A percentile compares a stretch with the other conserved stretches of the same genome.
Conservation (phyloP, 2,113 vertebrate species). For the Dromiciops gliroides region DNA sequence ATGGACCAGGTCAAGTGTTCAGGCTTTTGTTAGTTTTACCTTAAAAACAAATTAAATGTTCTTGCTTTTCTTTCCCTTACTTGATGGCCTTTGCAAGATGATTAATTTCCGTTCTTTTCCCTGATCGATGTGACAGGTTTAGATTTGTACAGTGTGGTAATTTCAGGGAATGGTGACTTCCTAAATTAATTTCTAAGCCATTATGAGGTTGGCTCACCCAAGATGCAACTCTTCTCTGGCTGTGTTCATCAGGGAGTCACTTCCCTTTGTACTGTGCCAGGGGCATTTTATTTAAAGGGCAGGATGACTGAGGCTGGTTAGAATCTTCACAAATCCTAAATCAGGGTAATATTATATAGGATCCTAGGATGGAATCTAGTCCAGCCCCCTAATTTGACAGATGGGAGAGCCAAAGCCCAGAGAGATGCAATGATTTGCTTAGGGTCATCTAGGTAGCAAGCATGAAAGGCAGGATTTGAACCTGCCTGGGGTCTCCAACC, state of each 20-base stretch:
- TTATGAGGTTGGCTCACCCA: background rate
- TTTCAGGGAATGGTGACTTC: conserved; percentile 25
- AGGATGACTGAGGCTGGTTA: background rate
- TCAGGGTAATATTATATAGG: background rate
- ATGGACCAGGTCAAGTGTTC: background rate
- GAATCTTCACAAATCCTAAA: background rate
- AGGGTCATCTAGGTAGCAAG: background rate
- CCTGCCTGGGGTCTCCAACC: background rate
- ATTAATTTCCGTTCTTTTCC: conserved; percentile 33
- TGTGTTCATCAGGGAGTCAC: no score
- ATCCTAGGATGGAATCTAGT: background rate
- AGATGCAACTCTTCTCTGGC: background rate
- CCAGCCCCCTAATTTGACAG: background rate
- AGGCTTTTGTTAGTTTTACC: background rate
- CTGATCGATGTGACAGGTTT: background rate
- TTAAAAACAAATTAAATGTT: background rate
- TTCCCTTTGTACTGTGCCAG: background rate
- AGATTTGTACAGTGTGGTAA: background rate
- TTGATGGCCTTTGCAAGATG: background rate
- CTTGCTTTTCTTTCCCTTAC: background rate
- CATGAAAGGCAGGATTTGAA: background rate
- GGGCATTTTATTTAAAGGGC: background rate
- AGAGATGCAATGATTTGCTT: background rate
- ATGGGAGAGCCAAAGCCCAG: background rate
- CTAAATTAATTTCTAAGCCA: conserved; percentile 33